Evolutionary conservation across 2,113 vertebrate genomes (phyloP), one percentile per base, ranked within the genome.

Genomic region (Sylvia atricapilla): DNA sequence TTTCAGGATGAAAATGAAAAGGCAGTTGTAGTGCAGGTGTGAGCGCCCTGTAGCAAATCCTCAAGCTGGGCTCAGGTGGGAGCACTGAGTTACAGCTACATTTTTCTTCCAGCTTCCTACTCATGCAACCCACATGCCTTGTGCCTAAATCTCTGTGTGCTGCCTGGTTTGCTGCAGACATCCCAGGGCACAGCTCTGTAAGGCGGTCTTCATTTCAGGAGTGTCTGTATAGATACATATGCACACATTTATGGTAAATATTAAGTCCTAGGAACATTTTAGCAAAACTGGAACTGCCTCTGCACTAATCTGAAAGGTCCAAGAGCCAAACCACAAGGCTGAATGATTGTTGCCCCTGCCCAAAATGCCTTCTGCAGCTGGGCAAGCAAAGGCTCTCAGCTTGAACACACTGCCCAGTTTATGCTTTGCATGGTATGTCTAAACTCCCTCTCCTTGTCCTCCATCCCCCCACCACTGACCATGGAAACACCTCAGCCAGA

Each of bases 141-240:
- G 56, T 84, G 60, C 62, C 37, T 49, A 75, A 75, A 76, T 25
- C 47, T 58, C 66, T 3, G 1, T 35, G 37, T 1, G 20, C 25
- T 49, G 30, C 14, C 55, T 52, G 43, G 35, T 69, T 72, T 75
- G 49, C 56, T 53, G 30, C 72, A 82, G 60, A 64, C 52, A 58
- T 33, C 44, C 37, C 43, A n/a, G 50, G 73, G 30, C 33, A 41
- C 0, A 5, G 50, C 55, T 70, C 50, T 50, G 22, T 31, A n/a
- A 75, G 47, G 72, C 76, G 69, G 64, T 41, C 55, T 43, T 41
- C 0, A 0, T 60, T 72, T 59, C 58, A 63, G 49, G 11, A 50
- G 31, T 11, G 4, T 22, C 4, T 67, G 14, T 2, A 33, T 1
- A 69, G 2, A 27, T 4, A 41, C 1, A n/a, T 5, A 37, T 0